A percentile compares a stretch with the other conserved stretches of the same genome.
Evolutionary conservation across 2,113 vertebrate genomes (phyloP).

Genomic region (Mastomys coucha): DNA sequence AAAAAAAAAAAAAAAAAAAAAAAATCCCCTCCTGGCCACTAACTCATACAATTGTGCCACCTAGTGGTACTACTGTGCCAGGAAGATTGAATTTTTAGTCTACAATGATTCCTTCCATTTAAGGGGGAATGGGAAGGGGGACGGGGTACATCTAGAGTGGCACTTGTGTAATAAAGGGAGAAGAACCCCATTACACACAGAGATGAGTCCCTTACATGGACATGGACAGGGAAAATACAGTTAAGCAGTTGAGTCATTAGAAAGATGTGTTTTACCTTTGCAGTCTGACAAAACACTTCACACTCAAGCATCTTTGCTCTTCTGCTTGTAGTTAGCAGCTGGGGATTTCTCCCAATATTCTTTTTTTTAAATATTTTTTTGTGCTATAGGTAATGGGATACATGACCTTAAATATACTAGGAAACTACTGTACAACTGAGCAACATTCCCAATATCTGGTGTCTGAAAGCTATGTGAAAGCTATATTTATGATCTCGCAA

Average conservation of each 20-base stretch:
- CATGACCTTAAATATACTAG: neutral
- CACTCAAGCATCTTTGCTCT: neutral
- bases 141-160: neutral
- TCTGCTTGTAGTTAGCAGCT: neutral
- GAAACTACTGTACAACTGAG: neutral
- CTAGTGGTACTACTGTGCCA: neutral
- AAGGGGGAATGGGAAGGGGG: neutral
- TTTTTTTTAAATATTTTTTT: neutral
- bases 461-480: conserved; percentile 1
- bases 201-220: neutral
- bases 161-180: neutral
- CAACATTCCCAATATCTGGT: neutral
- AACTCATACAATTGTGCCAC: conserved; percentile 27
- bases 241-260: neutral
- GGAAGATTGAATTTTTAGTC: neutral
- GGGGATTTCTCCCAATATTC: conserved; percentile 14
- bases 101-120: neutral
- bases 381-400: neutral
- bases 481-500: neutral
- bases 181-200: neutral
- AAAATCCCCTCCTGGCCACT: neutral
- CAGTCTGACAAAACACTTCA: neutral
- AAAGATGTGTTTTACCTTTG: neutral
- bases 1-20: too few relatives aligned
- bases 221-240: too few relatives aligned